Evolutionary conservation across 2,888 invertebrate species (phyloP).

Genomic region (Schizaphis graminum): DNA sequence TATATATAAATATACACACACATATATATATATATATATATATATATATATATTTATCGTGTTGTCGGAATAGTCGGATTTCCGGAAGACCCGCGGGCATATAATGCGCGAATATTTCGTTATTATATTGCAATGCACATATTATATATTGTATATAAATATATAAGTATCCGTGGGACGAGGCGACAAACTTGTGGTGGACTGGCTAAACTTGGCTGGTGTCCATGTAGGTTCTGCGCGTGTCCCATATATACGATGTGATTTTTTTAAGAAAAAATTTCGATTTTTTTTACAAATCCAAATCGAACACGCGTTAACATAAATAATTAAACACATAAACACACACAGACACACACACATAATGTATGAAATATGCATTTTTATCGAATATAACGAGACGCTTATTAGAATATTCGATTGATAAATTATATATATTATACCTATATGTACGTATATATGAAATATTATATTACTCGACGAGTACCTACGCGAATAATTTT

Average conservation of each 20-base stretch:
- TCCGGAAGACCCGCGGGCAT: background rate
- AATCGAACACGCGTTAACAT: conserved; percentile 37
- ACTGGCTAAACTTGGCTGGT: conserved; percentile 19
- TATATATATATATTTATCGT: background rate
- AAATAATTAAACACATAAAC: conserved; percentile 3
- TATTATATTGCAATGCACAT: background rate
- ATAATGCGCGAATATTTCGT: background rate
- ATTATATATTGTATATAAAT: background rate
- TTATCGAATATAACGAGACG: conserved; percentile 10
- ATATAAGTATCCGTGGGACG: conserved; percentile 17
- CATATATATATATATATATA: too few species aligned
- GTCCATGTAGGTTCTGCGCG: background rate
- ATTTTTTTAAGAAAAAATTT: background rate
- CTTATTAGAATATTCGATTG: conserved; percentile 40
- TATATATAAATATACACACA: background rate
- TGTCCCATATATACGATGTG: background rate
- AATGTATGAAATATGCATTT: conserved; percentile 17
- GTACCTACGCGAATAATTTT: conserved; percentile 26
- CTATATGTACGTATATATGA: background rate
- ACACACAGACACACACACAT: too few species aligned
- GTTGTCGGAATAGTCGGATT: background rate
- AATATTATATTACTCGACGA: background rate
- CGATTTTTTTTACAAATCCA: background rate
- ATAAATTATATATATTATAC: conserved; percentile 28
- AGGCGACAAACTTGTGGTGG: conserved; percentile 18